A percentile compares a stretch with the other conserved stretches of the same genome.
Evolutionary conservation across 1,140 invertebrate genomes (phyloP).

Genomic region (Drosophila mojavensis): DNA sequence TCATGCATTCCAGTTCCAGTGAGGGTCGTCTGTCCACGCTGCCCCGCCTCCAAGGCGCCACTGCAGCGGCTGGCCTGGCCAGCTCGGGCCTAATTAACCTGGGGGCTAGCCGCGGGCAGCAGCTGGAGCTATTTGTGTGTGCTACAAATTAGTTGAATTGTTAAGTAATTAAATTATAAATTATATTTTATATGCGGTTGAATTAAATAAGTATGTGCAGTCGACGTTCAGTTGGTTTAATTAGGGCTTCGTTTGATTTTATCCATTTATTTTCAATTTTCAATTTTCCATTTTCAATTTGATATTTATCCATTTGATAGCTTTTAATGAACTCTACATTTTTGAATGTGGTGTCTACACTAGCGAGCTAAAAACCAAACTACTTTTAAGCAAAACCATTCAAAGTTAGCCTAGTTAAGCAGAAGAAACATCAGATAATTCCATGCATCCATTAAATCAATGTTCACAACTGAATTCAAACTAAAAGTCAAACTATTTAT

Average conservation of each 20-base stretch:
- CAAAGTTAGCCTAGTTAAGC: conserved; percentile 34
- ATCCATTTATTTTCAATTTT: conserved; percentile 1
- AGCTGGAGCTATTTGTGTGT: conserved; percentile 1
- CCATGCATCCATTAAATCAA: conserved; percentile 49
- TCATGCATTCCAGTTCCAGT: conserved; percentile 37
- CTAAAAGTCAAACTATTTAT: conserved; percentile 35
- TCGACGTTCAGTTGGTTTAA: conserved; percentile 30
- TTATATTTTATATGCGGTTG: conserved; percentile 37
- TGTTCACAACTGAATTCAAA: conserved; percentile 43
- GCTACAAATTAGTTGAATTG: conserved; percentile 55
- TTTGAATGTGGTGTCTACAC: conserved; percentile 53
- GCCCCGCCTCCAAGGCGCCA: conserved; percentile 48
- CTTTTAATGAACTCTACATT: conserved; percentile 32
- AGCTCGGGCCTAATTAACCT: conserved; percentile 43
- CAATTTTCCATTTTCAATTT: background rate
- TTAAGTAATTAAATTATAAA: conserved; percentile 34
- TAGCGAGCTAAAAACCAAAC: conserved; percentile 70
- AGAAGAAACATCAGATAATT: conserved; percentile 16
- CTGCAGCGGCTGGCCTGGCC: conserved; percentile 48
- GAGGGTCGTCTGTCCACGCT: conserved; percentile 45
- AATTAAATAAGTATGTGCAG: conserved; percentile 35
- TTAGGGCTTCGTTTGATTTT: conserved; percentile 14
- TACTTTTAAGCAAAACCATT: conserved; percentile 58
- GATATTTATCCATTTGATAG: conserved; percentile 23
- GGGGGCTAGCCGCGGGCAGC: conserved; percentile 18